phyloP scores from a whole-genome alignment of 2,797 vertebrate species.

The Rallus crepitans region DNA sequence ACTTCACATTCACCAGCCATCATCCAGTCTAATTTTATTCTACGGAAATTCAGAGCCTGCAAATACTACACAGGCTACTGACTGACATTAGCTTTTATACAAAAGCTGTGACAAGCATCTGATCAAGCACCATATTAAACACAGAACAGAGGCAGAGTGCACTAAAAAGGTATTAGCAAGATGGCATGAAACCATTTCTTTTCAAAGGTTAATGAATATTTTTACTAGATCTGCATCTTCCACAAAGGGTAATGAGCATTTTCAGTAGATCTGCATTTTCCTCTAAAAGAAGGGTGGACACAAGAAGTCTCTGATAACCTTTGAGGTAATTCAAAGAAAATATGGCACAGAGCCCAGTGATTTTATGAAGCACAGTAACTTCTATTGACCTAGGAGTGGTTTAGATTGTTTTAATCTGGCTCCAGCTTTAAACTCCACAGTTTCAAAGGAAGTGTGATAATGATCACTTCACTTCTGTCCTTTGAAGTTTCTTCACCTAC shows the following conservation, averaged over 20 bases:
- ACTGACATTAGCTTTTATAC: not conserved
- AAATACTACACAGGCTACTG: not conserved
- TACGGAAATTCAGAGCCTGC: not conserved
- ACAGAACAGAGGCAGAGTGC: not conserved
- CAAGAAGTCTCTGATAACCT: not conserved
- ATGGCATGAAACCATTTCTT: not conserved
- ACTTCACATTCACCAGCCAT: not conserved
- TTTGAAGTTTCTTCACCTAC: slow-evolving; percentile 17
- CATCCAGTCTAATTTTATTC: not conserved
- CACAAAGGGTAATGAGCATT: not conserved
- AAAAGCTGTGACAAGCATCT: not conserved
- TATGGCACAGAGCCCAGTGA: not conserved
- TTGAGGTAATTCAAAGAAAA: not conserved
- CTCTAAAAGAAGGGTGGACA: not conserved
- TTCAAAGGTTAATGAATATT: slow-evolving; percentile 11
- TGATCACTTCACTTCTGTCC: slow-evolving; percentile 5
- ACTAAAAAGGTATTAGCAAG: not conserved
- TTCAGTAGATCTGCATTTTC: not conserved
- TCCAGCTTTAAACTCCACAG: slow-evolving; percentile 9
- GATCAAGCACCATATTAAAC: not conserved
- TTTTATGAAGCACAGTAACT: not conserved
- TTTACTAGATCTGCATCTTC: not conserved
- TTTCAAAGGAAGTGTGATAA: slow-evolving; percentile 13
- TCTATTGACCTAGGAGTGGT: not conserved
- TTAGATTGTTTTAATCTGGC: not conserved